Base-by-base conservation (phyloP, 2,797 vertebrate genomes). In the Gymnoscopelus braueri region DNA sequence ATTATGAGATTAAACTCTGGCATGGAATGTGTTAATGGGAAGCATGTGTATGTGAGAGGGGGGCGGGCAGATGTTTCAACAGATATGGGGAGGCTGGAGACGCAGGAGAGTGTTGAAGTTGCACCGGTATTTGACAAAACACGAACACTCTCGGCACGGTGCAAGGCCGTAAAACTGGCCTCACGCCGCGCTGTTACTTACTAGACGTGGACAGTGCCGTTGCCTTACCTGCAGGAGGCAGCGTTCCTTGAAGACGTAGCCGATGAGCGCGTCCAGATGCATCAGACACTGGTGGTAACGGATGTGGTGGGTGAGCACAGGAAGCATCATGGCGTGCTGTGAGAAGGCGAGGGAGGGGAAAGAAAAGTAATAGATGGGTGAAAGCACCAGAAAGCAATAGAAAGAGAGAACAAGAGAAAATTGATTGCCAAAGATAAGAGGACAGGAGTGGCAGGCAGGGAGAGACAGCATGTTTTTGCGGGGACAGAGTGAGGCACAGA, bases 241-340 rank as follows among this genome's bases (percentile, higher is more conserved):
- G 72, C 97, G 96, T 44, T 99, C 97, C 86, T 94, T 97, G 82
- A 99, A 99, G 82, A 93, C 92, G 72, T 99, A 99, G 71, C 97
- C 97, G 49, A 99, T 98, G 91, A 99, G 80, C 66, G 95, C 92
- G 82, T 99, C 97, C 93, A 99, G 90, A 89, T 99, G 97, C 97
- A 97, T 98, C 72, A 99, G 94, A 71, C 98, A 99, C 78, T 98
- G 96, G 84, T 99, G 98, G 90, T 99, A 99, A 12, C 97, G 96
- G 72, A 99, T 98, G 5, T 98, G 98, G 86, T 99, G 98, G 39
- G 97, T 99, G 73, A 99, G 93, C 56, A 99, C 97, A 0, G 98
- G 97, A 54, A 99, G 93, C 97, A 99, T 99, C 98, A 99, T 99
- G 47, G 98, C 98, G 1, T 99, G 98, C 98, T 99, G 88, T 5